Evolutionary conservation across 1,140 invertebrate genomes (phyloP).

Genomic region (Heterodera schachtii): DNA sequence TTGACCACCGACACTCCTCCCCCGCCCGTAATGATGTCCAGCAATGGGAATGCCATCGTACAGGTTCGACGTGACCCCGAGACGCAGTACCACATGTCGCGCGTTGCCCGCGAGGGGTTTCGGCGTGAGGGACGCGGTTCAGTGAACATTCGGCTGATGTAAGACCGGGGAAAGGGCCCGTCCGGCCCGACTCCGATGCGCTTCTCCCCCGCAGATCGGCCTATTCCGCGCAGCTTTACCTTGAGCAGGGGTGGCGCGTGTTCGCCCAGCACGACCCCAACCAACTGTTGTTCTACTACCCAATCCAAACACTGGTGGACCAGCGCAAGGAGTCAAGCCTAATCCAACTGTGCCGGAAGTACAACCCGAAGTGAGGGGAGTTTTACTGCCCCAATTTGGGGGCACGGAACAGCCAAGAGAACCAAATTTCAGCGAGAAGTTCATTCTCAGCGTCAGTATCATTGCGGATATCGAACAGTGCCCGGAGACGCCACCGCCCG

Average conservation of each 20-base stretch:
- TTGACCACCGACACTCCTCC: too few species aligned
- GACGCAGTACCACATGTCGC: constrained; percentile 78
- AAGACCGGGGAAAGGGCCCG: constrained; percentile 60
- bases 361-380: constrained; percentile 76
- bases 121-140: constrained; percentile 82
- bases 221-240: constrained; percentile 57
- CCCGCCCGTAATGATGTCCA: neutral
- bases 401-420: too few species aligned
- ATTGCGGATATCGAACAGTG: constrained; percentile 64
- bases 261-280: constrained; percentile 47
- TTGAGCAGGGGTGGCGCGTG: constrained; percentile 57
- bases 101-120: constrained; percentile 79
- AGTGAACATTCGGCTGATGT: constrained; percentile 75
- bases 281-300: constrained; percentile 63
- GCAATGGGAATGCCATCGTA: neutral
- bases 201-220: constrained; percentile 44
- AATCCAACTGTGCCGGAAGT: constrained; percentile 81
- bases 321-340: constrained; percentile 75
- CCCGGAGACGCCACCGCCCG: constrained; percentile 61
- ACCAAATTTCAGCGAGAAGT: constrained; percentile 58
- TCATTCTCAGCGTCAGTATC: constrained; percentile 62
- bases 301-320: constrained; percentile 55
- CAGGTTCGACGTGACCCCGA: constrained; percentile 76
- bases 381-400: neutral
- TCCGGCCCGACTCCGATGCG: neutral